A percentile compares a stretch with the other conserved stretches of the same genome.
These are phyloP conservation scores for Chinchilla lanigera DNA, from an alignment of 2,113 vertebrate species.

Conservation along the genomic window DNA sequence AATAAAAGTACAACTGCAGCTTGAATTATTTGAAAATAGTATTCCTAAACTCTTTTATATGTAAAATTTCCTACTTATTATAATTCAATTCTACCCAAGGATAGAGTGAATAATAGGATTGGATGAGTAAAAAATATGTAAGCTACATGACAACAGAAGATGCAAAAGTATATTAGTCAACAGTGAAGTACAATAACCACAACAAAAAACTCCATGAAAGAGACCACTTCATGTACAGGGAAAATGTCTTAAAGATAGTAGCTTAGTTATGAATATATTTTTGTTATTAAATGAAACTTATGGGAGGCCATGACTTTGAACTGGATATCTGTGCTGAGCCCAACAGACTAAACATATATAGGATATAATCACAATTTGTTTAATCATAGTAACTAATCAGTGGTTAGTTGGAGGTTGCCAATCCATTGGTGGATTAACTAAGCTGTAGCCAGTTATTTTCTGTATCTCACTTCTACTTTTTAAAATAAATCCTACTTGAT, in stretches of 20 bases:
- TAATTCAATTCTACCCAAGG: background rate
- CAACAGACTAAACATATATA: background rate
- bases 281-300: background rate
- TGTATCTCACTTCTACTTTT: background rate
- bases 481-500: background rate
- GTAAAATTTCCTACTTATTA: background rate
- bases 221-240: background rate
- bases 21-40: background rate
- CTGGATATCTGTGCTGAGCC: background rate
- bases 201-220: background rate
- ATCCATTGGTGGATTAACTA: background rate
- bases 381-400: background rate
- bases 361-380: background rate
- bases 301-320: background rate
- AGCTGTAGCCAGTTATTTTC: background rate
- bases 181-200: background rate
- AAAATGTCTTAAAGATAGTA: background rate
- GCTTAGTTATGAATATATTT: constrained; percentile 33
- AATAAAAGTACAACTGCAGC: background rate
- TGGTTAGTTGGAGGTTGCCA: background rate
- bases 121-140: background rate
- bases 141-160: background rate
- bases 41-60: background rate
- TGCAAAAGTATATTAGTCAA: background rate
- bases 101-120: background rate